These are phyloP conservation scores for Caerostris darwini DNA, from an alignment of 1,140 invertebrate genomes.

Conservation along the genomic window DNA sequence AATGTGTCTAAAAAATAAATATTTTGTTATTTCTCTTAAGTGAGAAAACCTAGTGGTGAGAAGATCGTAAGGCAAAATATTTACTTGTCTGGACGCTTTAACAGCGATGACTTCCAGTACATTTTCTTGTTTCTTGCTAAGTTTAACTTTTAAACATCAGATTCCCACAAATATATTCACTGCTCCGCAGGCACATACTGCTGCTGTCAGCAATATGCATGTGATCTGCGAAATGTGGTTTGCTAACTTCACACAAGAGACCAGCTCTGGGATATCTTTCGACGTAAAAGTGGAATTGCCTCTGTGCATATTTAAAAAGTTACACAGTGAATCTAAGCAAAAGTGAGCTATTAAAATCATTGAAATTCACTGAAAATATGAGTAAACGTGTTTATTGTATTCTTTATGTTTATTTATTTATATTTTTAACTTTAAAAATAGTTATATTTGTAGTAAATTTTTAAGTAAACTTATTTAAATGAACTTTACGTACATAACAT, in stretches of 20 bases:
- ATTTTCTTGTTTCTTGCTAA: neutral
- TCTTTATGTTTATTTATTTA: neutral
- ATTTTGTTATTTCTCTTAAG: neutral
- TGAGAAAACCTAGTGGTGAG: neutral
- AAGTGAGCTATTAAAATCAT: too few relatives aligned
- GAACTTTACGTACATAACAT: too few relatives aligned
- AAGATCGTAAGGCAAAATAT: neutral
- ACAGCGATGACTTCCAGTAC: too few relatives aligned
- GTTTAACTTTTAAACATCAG: neutral
- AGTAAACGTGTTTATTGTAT: neutral
- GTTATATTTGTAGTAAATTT: too few relatives aligned
- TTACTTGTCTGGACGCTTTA: neutral
- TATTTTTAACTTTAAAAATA: too few relatives aligned
- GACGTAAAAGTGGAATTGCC: too few relatives aligned
- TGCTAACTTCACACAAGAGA: neutral
- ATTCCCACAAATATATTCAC: neutral
- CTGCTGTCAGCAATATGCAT: neutral
- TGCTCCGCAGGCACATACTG: neutral
- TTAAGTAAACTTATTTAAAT: too few relatives aligned
- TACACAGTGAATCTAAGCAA: too few relatives aligned
- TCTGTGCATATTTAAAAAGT: too few relatives aligned
- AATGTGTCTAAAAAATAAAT: neutral
- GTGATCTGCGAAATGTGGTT: neutral
- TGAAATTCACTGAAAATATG: too few relatives aligned
- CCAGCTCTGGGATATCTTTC: too few relatives aligned